phyloP scores from a whole-genome alignment of 2,797 vertebrate species.

The Halcyon leucocephala region DNA sequence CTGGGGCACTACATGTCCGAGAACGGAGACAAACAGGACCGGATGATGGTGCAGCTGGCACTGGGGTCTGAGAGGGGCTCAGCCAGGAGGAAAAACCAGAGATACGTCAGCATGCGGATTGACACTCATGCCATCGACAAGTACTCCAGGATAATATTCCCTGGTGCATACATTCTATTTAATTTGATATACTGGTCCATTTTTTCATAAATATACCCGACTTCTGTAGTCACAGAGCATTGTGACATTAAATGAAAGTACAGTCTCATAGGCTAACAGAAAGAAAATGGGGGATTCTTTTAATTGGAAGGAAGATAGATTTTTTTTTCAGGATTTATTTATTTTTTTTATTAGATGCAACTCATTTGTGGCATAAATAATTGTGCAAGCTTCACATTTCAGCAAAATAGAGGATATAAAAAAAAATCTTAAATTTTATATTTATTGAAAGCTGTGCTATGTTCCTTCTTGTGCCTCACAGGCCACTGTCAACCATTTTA shows the following conservation, averaged over 20 bases:
- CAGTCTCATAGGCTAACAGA: not conserved
- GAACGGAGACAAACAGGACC: slow-evolving; percentile 84
- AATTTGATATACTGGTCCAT: slow-evolving; percentile 96
- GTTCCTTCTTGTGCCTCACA: slow-evolving; percentile 60
- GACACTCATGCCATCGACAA: slow-evolving; percentile 94
- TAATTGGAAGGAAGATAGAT: not conserved
- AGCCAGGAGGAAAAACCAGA: slow-evolving; percentile 77
- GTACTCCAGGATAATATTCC: slow-evolving; percentile 91
- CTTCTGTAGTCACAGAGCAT: not conserved
- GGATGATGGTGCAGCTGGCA: slow-evolving; percentile 87
- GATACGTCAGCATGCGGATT: slow-evolving; percentile 86
- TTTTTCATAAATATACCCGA: slow-evolving; percentile 80
- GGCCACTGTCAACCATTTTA: slow-evolving; percentile 45
- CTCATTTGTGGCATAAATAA: slow-evolving; percentile 24
- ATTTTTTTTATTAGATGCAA: slow-evolving; percentile 5
- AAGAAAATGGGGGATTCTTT: not conserved
- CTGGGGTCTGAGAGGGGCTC: slow-evolving; percentile 84
- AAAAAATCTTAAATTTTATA: not conserved
- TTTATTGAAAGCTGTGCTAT: slow-evolving; percentile 49
- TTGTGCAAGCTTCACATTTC: not conserved
- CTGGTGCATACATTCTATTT: slow-evolving; percentile 90
- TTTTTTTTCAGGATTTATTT: not conserved
- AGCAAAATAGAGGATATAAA: not conserved
- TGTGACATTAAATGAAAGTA: not conserved
- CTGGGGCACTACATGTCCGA: slow-evolving; percentile 83